phyloP scores from a whole-genome alignment of 1,140 invertebrate species.

The Pogonognathellus flavescens region DNA sequence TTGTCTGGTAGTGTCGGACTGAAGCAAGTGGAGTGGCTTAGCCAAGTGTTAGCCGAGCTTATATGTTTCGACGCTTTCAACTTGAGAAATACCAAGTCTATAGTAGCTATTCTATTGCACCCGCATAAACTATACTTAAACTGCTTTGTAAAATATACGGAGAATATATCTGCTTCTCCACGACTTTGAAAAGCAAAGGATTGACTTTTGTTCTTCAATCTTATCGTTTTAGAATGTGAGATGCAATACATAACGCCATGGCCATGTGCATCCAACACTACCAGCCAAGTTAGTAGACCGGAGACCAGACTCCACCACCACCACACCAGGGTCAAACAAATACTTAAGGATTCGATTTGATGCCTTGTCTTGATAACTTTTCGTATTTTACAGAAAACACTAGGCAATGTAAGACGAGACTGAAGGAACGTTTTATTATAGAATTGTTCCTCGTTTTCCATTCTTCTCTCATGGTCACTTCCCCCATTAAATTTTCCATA shows the following conservation, averaged over 20 bases:
- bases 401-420: background rate
- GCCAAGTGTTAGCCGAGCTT: background rate
- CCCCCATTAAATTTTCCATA: constrained; percentile 21
- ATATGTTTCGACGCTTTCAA: no score
- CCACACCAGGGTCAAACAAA: constrained; percentile 13
- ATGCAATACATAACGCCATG: background rate
- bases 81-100: no score
- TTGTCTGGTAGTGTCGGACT: constrained; percentile 7
- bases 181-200: background rate
- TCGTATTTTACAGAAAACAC: constrained; percentile 4
- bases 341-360: constrained; percentile 33
- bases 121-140: no score
- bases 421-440: background rate
- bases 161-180: background rate
- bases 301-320: background rate
- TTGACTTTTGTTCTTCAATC: constrained; percentile 18
- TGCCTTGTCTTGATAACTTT: background rate
- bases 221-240: background rate
- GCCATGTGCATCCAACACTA: background rate
- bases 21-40: background rate
- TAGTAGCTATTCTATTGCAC: no score
- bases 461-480: constrained; percentile 10
- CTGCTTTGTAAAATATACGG: no score
- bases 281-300: background rate
- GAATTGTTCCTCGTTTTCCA: constrained; percentile 20